Conservation (phyloP, 2,113 vertebrate species). For the Hipposideros armiger region DNA sequence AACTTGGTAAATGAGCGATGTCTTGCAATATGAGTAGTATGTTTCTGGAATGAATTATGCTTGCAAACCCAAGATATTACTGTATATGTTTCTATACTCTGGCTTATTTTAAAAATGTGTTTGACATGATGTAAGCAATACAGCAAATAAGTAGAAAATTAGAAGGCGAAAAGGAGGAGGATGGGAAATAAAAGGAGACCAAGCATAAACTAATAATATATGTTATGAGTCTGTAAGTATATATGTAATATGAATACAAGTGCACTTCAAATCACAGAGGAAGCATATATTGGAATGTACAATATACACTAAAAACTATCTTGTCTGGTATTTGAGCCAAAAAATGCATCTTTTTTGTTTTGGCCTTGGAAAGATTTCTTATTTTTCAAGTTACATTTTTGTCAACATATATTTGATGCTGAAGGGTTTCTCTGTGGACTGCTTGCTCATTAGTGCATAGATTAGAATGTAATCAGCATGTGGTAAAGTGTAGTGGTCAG, state of each 20-base stretch:
- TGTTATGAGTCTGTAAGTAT: neutral
- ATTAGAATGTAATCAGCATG: neutral
- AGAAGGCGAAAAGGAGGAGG: neutral
- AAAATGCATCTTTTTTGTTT: neutral
- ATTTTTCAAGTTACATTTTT: neutral
- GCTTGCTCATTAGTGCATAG: neutral
- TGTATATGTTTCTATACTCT: neutral
- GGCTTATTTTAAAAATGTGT: neutral
- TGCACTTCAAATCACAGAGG: neutral
- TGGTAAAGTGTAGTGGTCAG: neutral
- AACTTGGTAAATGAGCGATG: too few species aligned
- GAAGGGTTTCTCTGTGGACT: neutral
- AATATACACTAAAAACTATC: neutral
- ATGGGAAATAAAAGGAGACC: neutral
- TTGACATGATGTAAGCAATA: neutral
- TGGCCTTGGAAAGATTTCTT: neutral
- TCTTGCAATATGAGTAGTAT: too few species aligned
- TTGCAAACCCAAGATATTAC: too few species aligned
- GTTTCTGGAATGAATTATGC: too few species aligned
- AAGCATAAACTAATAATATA: neutral
- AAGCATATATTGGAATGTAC: neutral
- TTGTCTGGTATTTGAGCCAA: neutral
- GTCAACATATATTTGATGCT: neutral
- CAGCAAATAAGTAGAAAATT: conserved; percentile 32
- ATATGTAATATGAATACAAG: neutral